Conservation (phyloP, 2,113 vertebrate genomes). For the Protobothrops mucrosquamatus region DNA sequence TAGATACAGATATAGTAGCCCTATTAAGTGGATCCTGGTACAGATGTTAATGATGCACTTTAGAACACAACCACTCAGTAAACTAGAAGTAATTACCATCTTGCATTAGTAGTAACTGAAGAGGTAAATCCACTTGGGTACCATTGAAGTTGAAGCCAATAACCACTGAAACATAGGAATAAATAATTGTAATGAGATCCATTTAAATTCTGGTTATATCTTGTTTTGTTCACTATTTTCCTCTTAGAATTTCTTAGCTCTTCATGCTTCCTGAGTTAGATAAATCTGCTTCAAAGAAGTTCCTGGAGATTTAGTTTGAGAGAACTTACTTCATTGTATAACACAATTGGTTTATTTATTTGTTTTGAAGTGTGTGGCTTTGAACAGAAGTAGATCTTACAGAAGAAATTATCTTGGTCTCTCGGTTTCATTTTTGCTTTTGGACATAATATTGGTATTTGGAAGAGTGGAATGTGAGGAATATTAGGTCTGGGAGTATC, state of each 20-base stretch:
- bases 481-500: neutral
- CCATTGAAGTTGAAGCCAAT: neutral
- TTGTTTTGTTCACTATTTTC: neutral
- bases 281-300: constrained; percentile 24
- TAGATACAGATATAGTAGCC: neutral
- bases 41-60: neutral
- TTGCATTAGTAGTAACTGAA: neutral
- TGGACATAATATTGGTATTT: neutral
- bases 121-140: neutral
- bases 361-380: neutral
- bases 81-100: neutral
- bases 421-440: neutral
- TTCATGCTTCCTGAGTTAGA: neutral
- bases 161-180: neutral
- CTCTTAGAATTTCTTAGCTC: constrained; percentile 12
- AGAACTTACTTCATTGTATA: neutral
- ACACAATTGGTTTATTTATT: neutral
- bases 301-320: constrained; percentile 14
- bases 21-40: neutral
- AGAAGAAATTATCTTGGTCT: neutral
- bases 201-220: neutral
- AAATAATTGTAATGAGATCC: neutral
- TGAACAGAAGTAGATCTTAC: neutral
- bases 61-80: neutral
- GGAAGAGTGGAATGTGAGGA: neutral